Evolutionary conservation across 2,888 invertebrate species (phyloP).

Genomic region (Pterostichus madidus): DNA sequence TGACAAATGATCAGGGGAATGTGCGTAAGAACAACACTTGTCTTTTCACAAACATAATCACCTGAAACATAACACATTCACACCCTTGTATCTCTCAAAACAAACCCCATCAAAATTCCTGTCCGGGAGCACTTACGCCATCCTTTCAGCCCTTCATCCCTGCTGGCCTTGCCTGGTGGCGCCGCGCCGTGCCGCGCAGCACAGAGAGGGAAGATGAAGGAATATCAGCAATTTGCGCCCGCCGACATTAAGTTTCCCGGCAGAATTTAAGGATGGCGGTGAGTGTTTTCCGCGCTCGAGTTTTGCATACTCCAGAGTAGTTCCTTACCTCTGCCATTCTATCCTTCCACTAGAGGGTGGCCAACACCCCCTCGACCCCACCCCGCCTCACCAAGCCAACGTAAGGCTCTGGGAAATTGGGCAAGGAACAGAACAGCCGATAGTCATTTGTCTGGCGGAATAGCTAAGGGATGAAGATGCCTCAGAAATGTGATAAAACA

Average conservation of each 20-base stretch:
- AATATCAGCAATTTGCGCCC: conserved; percentile 15
- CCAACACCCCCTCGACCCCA: too few species aligned
- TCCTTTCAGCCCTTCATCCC: not conserved
- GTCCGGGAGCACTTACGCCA: not conserved
- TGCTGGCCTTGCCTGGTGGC: too few species aligned
- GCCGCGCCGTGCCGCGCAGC: not conserved
- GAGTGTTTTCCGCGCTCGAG: too few species aligned
- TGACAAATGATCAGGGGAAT: too few species aligned
- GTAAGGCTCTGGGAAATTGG: conserved; percentile 68
- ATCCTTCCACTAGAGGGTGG: too few species aligned
- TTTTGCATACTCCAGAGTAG: too few species aligned
- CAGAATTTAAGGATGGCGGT: not conserved
- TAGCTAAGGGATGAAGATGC: conserved; percentile 68
- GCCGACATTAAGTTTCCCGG: conserved; percentile 2
- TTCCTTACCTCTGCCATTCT: too few species aligned
- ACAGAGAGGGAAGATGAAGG: not conserved
- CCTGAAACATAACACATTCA: not conserved
- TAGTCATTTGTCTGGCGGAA: conserved; percentile 73
- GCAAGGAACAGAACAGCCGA: conserved; percentile 72
- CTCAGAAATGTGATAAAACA: not conserved
- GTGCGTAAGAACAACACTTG: too few species aligned
- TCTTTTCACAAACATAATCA: conserved; percentile 4
- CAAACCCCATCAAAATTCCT: conserved; percentile 11
- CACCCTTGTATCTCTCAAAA: conserved; percentile 5
- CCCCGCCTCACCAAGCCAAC: not conserved